Conservation (phyloP, 2,888 invertebrate genomes). For the Melangyna quadrimaculata region DNA sequence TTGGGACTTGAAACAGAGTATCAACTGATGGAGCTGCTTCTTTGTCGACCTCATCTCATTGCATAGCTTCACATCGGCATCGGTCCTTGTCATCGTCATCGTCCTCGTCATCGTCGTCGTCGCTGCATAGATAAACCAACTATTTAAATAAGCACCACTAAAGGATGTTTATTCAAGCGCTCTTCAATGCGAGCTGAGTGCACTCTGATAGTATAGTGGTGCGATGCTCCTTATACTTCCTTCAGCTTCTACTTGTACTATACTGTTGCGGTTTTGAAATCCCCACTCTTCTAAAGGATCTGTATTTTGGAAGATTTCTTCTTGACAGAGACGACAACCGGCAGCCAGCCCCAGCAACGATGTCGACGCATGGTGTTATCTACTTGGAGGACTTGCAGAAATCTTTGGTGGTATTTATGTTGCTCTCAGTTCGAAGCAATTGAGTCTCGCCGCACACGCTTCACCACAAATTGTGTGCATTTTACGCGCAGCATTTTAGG, state of each 20-base stretch:
- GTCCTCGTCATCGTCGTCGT: constrained; percentile 10
- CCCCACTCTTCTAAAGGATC: constrained; percentile 26
- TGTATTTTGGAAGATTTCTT: constrained; percentile 47
- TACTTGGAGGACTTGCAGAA: constrained; percentile 43
- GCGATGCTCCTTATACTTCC: constrained; percentile 11
- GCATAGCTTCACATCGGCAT: too few relatives aligned
- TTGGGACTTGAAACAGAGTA: constrained; percentile 3
- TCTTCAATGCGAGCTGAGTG: constrained; percentile 51
- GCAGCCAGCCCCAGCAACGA: too few relatives aligned
- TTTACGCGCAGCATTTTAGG: constrained; percentile 37
- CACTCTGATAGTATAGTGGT: constrained; percentile 34
- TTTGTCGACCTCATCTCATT: constrained; percentile 9
- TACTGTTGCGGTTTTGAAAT: constrained; percentile 36
- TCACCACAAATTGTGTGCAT: constrained; percentile 38
- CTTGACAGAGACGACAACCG: not conserved
- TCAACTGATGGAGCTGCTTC: constrained; percentile 4
- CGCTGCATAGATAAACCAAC: constrained; percentile 56
- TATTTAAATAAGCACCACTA: constrained; percentile 70
- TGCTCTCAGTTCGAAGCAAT: constrained; percentile 61
- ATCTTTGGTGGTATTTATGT: constrained; percentile 67
- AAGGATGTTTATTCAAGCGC: constrained; percentile 66
- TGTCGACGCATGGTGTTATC: constrained; percentile 48
- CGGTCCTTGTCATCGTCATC: not conserved
- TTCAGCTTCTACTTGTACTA: not conserved
- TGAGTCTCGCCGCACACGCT: constrained; percentile 42